Evolutionary conservation across 2,797 vertebrate species (phyloP).

Genomic region (Melanotaenia parkinsoni): DNA sequence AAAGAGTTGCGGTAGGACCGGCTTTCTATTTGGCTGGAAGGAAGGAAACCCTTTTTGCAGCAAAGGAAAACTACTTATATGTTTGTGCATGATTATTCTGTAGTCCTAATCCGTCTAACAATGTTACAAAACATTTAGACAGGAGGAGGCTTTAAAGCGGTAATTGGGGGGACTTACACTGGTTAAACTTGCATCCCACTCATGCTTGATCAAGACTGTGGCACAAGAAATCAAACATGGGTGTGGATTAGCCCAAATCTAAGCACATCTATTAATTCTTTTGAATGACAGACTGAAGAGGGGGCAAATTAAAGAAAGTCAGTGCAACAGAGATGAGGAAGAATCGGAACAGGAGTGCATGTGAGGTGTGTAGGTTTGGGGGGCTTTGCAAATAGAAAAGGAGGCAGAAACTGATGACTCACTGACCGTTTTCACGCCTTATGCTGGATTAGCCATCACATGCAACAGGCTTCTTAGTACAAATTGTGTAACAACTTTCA

Average conservation of each 20-base stretch:
- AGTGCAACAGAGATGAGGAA: conserved; percentile 2
- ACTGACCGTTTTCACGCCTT: conserved; percentile 61
- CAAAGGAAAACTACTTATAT: conserved; percentile 76
- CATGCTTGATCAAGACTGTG: conserved; percentile 62
- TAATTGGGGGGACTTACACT: conserved; percentile 79
- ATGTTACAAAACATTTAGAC: conserved; percentile 84
- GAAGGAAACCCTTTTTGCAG: conserved; percentile 68
- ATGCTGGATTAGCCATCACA: conserved; percentile 75
- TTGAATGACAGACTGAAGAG: conserved; percentile 43
- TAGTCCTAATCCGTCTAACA: conserved; percentile 82
- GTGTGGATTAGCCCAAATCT: conserved; percentile 62
- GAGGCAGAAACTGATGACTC: conserved; percentile 65
- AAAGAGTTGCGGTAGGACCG: conserved; percentile 53
- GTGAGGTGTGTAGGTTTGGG: conserved; percentile 11
- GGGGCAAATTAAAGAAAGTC: conserved; percentile 34
- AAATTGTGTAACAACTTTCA: conserved; percentile 72
- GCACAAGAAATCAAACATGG: conserved; percentile 71
- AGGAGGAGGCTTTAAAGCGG: conserved; percentile 79
- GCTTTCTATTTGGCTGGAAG: conserved; percentile 55
- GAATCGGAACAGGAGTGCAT: conserved; percentile 6
- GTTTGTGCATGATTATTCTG: conserved; percentile 81
- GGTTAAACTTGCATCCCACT: conserved; percentile 74
- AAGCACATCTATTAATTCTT: conserved; percentile 65
- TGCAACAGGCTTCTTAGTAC: conserved; percentile 69
- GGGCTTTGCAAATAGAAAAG: conserved; percentile 21